phyloP scores from a whole-genome alignment of 1,140 invertebrate genomes.

The Atta texana region DNA sequence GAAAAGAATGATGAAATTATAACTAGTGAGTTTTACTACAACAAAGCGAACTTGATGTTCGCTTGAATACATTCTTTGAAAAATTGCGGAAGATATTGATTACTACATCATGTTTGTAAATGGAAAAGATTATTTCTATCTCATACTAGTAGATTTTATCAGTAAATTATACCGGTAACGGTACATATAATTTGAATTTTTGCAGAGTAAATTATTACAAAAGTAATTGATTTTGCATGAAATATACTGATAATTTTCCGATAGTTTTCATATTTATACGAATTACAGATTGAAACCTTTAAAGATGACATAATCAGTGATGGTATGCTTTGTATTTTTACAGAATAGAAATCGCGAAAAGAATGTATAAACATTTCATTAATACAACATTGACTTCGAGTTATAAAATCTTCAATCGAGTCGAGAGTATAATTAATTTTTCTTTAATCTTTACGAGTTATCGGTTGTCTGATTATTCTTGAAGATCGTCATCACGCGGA shows the following conservation, averaged over 20 bases:
- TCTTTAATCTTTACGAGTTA: slow-evolving; percentile 22
- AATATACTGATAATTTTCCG: not conserved
- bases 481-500: not conserved
- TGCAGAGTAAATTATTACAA: not conserved
- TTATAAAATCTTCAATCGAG: slow-evolving; percentile 17
- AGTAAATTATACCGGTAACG: not conserved
- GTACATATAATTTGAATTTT: not conserved
- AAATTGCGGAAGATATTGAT: slow-evolving; percentile 9
- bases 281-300: not conserved
- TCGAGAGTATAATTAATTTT: not conserved
- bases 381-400: slow-evolving; percentile 19
- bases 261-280: not conserved
- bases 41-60: not conserved
- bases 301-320: not conserved
- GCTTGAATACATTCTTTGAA: not conserved
- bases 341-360: not conserved
- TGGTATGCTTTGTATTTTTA: not conserved
- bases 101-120: not conserved
- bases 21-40: not conserved
- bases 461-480: not conserved
- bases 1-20: not conserved
- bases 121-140: not conserved
- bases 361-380: slow-evolving; percentile 17
- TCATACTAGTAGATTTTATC: not conserved
- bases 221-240: not conserved